phyloP scores from a whole-genome alignment of 1,140 invertebrate species.

The Lepidurus packardi region DNA sequence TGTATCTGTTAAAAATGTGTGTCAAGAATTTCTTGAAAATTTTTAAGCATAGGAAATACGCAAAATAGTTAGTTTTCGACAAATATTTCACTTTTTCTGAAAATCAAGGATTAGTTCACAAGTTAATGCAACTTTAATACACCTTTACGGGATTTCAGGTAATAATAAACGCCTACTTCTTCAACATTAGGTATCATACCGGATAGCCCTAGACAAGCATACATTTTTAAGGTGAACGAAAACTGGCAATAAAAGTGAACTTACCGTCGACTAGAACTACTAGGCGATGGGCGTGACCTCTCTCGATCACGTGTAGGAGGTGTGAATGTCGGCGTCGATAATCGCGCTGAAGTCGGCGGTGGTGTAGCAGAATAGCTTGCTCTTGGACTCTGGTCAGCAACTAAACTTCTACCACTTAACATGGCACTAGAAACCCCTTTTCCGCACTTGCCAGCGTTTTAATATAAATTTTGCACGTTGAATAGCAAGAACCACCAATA shows the following conservation, averaged over 20 bases:
- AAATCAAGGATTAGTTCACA: neutral
- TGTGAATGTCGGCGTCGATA: neutral
- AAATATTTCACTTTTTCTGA: no score
- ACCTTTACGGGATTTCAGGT: neutral
- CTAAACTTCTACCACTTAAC: neutral
- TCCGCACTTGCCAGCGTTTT: neutral
- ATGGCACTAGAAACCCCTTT: neutral
- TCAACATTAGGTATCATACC: neutral
- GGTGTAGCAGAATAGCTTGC: neutral
- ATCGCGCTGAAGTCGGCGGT: neutral
- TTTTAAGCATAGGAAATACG: no score
- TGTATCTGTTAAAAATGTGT: no score
- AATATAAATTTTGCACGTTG: neutral
- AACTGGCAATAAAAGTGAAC: neutral
- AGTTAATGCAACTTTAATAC: neutral
- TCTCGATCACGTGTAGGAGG: slow-evolving; percentile 7
- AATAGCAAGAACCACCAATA: neutral
- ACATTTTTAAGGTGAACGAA: neutral
- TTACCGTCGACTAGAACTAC: slow-evolving; percentile 1
- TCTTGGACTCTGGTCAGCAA: neutral
- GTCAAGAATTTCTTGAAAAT: no score
- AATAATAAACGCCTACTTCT: neutral
- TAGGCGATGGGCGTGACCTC: neutral
- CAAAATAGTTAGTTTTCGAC: no score
- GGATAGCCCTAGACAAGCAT: neutral